phyloP scores from a whole-genome alignment of 2,888 invertebrate species.

The Neoitamus cyanurus region DNA sequence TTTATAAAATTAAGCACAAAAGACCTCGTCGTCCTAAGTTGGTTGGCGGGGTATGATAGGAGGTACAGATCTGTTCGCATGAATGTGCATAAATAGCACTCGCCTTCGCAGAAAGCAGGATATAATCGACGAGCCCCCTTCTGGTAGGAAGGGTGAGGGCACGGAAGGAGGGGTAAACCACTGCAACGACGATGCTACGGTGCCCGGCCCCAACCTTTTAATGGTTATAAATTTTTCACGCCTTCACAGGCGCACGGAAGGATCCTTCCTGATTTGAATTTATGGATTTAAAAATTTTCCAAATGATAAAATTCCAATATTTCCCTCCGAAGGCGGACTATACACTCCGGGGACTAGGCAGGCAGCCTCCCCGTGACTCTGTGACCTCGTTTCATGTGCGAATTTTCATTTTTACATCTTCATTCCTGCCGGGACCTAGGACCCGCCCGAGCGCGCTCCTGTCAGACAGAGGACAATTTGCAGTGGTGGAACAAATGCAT shows the following conservation, averaged over 20 bases:
- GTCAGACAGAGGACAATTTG: not conserved
- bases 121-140: not conserved
- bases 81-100: constrained; percentile 14
- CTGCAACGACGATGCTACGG: not conserved
- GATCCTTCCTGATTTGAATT: constrained; percentile 42
- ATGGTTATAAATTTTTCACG: constrained; percentile 40
- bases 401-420: constrained; percentile 37
- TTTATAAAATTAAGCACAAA: constrained; percentile 14
- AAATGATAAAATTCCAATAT: constrained; percentile 46
- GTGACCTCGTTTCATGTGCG: constrained; percentile 29
- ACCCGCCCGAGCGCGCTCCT: not conserved
- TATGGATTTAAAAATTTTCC: constrained; percentile 46
- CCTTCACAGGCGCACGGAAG: constrained; percentile 22
- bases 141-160: too few species aligned
- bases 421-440: not conserved
- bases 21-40: not conserved
- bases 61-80: not conserved
- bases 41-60: not conserved
- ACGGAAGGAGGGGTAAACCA: not conserved
- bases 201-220: constrained; percentile 8
- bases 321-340: not conserved
- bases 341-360: not conserved
- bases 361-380: not conserved
- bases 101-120: not conserved
- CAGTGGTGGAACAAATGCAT: not conserved